phyloP scores from a whole-genome alignment of 2,888 invertebrate species.

The Tiliacea aurago region DNA sequence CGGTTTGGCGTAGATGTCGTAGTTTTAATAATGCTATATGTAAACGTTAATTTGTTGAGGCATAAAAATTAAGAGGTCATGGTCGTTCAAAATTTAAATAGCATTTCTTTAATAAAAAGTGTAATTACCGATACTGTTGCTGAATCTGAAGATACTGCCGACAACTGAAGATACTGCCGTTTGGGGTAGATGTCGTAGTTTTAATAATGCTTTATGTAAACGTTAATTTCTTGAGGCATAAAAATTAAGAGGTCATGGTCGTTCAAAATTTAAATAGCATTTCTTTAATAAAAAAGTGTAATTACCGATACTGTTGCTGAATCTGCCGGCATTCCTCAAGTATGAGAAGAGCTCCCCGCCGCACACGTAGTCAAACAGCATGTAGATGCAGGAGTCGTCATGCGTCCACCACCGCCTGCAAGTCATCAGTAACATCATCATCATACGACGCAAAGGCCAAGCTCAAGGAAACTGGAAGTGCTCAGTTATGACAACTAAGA shows the following conservation, averaged over 20 bases:
- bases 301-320: constrained; percentile 95
- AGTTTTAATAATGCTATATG: constrained; percentile 10
- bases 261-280: neutral
- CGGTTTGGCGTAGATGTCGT: constrained; percentile 17
- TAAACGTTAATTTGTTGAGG: neutral
- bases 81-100: neutral
- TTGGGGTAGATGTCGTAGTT: constrained; percentile 15
- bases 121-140: constrained; percentile 93
- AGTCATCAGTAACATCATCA: constrained; percentile 57
- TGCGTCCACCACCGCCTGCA: constrained; percentile 97
- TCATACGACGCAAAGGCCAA: constrained; percentile 29
- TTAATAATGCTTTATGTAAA: constrained; percentile 5
- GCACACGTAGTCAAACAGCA: constrained; percentile 99
- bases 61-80: neutral
- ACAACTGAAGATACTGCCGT: constrained; percentile 38
- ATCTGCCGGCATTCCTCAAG: constrained; percentile 97
- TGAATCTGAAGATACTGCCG: too few relatives aligned
- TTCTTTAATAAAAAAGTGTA: constrained; percentile 37
- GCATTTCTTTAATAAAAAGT: neutral
- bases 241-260: neutral
- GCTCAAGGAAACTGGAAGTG: constrained; percentile 24
- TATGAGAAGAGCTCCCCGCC: constrained; percentile 99
- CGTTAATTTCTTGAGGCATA: neutral
- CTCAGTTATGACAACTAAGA: constrained; percentile 35
- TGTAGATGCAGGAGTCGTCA: constrained; percentile 97